Percentiles rank a stretch among this genome's conserved stretches.
phyloP scores from a whole-genome alignment of 2,888 invertebrate genomes.

The Theretra japonica region DNA sequence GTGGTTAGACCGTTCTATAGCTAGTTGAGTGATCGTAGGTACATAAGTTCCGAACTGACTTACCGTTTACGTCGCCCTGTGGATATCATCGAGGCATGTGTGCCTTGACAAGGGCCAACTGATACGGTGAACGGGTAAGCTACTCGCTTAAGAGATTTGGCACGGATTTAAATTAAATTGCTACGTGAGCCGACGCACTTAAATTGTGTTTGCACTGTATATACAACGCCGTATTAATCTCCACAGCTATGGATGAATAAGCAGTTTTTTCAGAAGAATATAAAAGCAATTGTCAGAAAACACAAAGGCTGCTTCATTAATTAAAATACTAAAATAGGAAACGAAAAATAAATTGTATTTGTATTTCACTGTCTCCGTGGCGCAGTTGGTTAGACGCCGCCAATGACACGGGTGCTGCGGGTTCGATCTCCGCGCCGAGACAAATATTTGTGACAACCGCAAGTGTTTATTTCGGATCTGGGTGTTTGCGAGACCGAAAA shows the following conservation, averaged over 20 bases:
- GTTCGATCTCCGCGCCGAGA: no score
- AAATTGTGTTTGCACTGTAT: constrained; percentile 6
- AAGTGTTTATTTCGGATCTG: no score
- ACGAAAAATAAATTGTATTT: no score
- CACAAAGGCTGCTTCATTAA: no score
- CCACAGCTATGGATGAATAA: not conserved
- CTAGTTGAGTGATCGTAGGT: not conserved
- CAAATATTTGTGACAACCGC: no score
- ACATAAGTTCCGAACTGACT: not conserved
- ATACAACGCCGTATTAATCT: not conserved
- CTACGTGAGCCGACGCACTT: constrained; percentile 36
- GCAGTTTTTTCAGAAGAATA: not conserved
- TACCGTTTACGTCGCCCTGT: not conserved
- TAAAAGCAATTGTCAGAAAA: no score
- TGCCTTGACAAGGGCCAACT: constrained; percentile 43
- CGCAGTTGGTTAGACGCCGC: no score
- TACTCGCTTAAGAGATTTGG: constrained; percentile 44
- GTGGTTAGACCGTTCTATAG: no score
- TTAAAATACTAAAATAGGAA: no score
- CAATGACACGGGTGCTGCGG: no score
- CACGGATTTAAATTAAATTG: constrained; percentile 46
- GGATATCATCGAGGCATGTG: constrained; percentile 32
- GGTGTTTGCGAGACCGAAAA: no score
- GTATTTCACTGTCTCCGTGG: no score
- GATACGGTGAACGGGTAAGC: constrained; percentile 41